phyloP scores from a whole-genome alignment of 2,113 vertebrate genomes.

The Proterorhinus semilunaris region DNA sequence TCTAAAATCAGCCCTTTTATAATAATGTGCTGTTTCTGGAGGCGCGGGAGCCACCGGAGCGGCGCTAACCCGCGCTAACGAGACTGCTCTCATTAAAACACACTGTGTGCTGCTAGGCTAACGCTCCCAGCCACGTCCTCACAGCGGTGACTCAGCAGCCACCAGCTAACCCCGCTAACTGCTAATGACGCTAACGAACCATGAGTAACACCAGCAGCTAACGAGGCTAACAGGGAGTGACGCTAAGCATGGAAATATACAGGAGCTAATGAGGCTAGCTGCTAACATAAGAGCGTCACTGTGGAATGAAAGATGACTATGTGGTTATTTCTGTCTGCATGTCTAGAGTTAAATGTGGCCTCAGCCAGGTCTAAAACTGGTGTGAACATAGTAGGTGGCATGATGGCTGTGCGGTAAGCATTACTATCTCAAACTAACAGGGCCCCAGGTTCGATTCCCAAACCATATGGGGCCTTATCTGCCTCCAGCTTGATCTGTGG shows the following conservation, averaged over 20 bases:
- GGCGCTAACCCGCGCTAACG: not conserved
- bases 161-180: constrained; percentile 1
- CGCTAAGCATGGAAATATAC: not conserved
- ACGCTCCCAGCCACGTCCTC: not conserved
- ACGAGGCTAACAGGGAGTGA: not conserved
- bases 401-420: too few relatives aligned
- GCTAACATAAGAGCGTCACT: not conserved
- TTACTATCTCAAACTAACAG: too few relatives aligned
- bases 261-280: constrained; percentile 5
- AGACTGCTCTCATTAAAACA: constrained; percentile 6
- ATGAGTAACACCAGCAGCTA: not conserved
- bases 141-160: constrained; percentile 1
- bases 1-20: constrained; percentile 5
- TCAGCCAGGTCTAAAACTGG: not conserved
- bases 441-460: too few relatives aligned
- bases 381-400: not conserved
- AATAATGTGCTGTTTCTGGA: not conserved
- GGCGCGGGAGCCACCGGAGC: not conserved
- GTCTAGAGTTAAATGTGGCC: not conserved
- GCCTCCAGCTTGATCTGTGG: too few relatives aligned
- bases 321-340: not conserved
- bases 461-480: too few relatives aligned
- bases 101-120: not conserved
- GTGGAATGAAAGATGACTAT: not conserved
- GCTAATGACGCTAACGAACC: constrained; percentile 1